A percentile compares a stretch with the other conserved stretches of the same genome.
Conservation (phyloP, 2,113 vertebrate genomes). For the Erpornis zantholeuca region DNA sequence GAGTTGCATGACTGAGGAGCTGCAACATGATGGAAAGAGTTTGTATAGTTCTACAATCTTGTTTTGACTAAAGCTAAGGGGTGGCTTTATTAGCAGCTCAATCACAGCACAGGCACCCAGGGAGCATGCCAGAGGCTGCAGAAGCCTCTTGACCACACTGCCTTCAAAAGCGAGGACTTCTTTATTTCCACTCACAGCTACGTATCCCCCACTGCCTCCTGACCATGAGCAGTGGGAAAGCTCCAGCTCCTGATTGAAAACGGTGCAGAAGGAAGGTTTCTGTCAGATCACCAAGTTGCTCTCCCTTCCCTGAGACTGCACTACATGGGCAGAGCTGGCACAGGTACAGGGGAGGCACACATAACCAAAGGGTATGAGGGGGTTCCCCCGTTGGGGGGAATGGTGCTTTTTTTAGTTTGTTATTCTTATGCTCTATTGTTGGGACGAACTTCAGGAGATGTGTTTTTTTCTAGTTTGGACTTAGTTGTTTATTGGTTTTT, state of each 20-base stretch:
- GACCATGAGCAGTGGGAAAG: not conserved
- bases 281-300: not conserved
- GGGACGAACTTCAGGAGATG: too few species aligned
- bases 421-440: too few species aligned
- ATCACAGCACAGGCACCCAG: not conserved
- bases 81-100: not conserved
- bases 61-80: not conserved
- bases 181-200: not conserved
- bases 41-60: not conserved
- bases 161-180: not conserved
- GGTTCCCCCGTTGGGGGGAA: too few species aligned
- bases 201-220: fast-evolving
- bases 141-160: not conserved
- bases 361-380: not conserved
- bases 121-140: not conserved
- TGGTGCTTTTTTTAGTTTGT: too few species aligned
- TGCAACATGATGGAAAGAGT: not conserved
- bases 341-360: not conserved
- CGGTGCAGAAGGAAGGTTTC: not conserved
- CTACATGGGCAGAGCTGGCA: not conserved
- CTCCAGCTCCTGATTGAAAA: not conserved
- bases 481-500: too few species aligned
- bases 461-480: too few species aligned
- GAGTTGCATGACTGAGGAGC: not conserved
- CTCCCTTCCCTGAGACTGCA: not conserved